Base-by-base conservation (phyloP, 2,888 invertebrate genomes). In the Junonia oenone region DNA sequence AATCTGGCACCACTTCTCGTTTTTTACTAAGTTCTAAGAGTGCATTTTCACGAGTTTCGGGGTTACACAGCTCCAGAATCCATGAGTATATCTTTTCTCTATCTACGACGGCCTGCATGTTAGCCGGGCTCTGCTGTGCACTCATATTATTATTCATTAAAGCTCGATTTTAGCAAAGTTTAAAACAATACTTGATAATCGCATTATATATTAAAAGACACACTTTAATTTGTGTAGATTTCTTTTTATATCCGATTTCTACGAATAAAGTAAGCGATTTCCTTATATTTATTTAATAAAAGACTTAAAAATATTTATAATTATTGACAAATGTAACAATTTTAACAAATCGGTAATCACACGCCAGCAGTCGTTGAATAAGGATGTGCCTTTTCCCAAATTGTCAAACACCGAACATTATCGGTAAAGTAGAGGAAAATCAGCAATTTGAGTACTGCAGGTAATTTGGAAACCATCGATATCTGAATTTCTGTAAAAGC, bases 41-140 rank as follows among this genome's bases (percentile, higher is more conserved):
- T 31, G 99, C 99, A 88, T 96, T 97, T 90, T 99, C 99, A 45
- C 99, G 92, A 0, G 98, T 98, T 69, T 97, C 97, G 15, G 98
- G 97, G 83, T 96, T 97, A 40, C 97, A 96, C 47, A 99, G 89
- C 81, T 98, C 98, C 57, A 95, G 91, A 68, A 98, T 98, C 98
- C 98, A 98, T 65, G 95, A 93, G 75, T 95, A 97, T 58, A 98
- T 95, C 80, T 97, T 96, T 72, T 99, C 98, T 67, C 96, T 92
- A 75, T 98, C 97, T 38, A 95, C 94, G 55, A 91, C 91, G 66
- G 93, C 91, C 73, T 93, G 93, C 72, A 93, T 84, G 69, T 93
- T 93, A 58, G 94, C 94, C 70, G 95, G 95, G 82, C 95, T 95
- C 70, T 93, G 95, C 81, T 95, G 94, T 58, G 94, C 88, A 80